These are phyloP conservation scores for Morpho helenor DNA, from an alignment of 2,888 invertebrate genomes.

Conservation along the genomic window DNA sequence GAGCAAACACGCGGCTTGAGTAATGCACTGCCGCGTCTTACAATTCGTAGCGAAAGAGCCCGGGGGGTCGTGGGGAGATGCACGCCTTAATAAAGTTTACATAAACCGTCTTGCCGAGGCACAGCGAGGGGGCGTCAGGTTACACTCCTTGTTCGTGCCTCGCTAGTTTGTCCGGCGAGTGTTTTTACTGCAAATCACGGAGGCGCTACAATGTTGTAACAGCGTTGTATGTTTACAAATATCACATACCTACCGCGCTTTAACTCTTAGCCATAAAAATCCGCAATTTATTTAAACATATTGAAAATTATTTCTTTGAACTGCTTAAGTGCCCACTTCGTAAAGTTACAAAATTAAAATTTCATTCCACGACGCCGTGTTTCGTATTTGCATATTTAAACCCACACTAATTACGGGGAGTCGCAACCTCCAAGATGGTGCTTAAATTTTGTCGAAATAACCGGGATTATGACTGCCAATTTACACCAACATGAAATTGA, in stretches of 20 bases:
- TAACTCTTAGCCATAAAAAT: conserved; percentile 57
- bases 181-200: conserved; percentile 72
- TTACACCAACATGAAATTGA: conserved; percentile 68
- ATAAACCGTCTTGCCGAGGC: conserved; percentile 63
- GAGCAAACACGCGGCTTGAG: conserved; percentile 67
- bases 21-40: conserved; percentile 69
- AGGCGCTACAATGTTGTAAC: conserved; percentile 62
- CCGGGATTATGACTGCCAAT: conserved; percentile 61
- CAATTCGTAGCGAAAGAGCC: conserved; percentile 48
- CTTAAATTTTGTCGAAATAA: conserved; percentile 55
- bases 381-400: conserved; percentile 21
- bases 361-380: conserved; percentile 6
- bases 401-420: conserved; percentile 19
- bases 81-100: conserved; percentile 75
- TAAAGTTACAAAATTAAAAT: conserved; percentile 9
- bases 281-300: conserved; percentile 54
- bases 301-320: conserved; percentile 29
- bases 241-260: conserved; percentile 44
- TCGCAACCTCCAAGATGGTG: conserved; percentile 32
- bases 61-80: conserved; percentile 40
- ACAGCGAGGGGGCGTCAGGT: conserved; percentile 49
- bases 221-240: conserved; percentile 51
- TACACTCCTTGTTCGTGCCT: conserved; percentile 49
- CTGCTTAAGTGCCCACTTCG: conserved; percentile 1
- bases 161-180: conserved; percentile 54